Base-by-base conservation (phyloP, 2,888 invertebrate genomes). In the Macropis europaea region DNA sequence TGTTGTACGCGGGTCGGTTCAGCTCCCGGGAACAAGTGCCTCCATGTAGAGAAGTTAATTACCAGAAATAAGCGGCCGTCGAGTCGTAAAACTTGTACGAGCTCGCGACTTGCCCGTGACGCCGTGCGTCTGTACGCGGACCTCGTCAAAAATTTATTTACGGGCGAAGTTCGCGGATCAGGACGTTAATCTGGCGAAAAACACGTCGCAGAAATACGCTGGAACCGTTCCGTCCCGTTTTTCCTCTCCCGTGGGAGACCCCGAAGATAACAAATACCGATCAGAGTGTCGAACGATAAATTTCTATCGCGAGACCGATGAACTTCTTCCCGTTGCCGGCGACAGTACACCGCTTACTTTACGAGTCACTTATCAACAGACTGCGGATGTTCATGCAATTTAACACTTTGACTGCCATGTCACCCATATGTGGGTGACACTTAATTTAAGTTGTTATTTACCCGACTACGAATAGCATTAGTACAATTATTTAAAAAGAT, bases 61-160 rank as follows among this genome's bases (percentile, higher is more conserved):
- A 66, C 69, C 69, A 66, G 69, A 66, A 69, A 69, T 69, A 66
- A 69, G 66, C 69, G 57, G 69, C 66, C 69, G 69, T 28, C 66
- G 62, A 47, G 57, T 57, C 56, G 68, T 68, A 28, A 60, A 71
- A 56, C 54, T 69, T 56, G 54, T 19, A 22, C 50, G 54, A 17
- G 15, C 28, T 52, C 17, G 57, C 32, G 59, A 60, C 47, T 40
- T 52, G 36, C 32, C 38, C 38, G 30, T n/a, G n/a, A n/a, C n/a
- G 26, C 15, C 42, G 56, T 36, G 68, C 38, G 43, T 56, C 56
- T 59, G 34, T n/a, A n/a, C n/a, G n/a, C n/a, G n/a, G n/a, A n/a
- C 36, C 63, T 72, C 70, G 70, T 72, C 70, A 63, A 69, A 63
- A 72, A 72, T 72, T 69, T 72, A 72, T 70, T 72, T 63, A 70